Evolutionary conservation across 1,140 invertebrate genomes (phyloP), one percentile per base, ranked within the genome.

Genomic region (Ostrea denselamellosa): DNA sequence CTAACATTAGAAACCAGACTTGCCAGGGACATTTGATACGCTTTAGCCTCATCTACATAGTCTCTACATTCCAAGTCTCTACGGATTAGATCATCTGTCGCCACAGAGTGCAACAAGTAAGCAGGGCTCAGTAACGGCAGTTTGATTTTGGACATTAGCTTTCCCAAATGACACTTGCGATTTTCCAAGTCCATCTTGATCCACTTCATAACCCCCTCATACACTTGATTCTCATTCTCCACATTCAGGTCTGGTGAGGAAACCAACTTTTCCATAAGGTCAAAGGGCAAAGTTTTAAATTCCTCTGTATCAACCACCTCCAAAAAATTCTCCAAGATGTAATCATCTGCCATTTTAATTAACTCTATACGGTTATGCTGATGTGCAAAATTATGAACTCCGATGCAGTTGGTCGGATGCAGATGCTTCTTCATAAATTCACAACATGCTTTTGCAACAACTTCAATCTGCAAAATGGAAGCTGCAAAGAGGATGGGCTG

Each of bases 391-490:
- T 92, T 92, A 19, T 93, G 90, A 17, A 95, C 92, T 77, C 92
- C 93, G n/a, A 94, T 92, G 90, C 94, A 95, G 87, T 95, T 95
- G 0, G 92, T 93, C 10, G 93, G 92, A 82, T 94, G 92, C 5
- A 95, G 90, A 88, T 95, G 94, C 14, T 90, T 91, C 86, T 93
- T 92, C 94, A 95, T 94, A 90, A 95, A 95, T 25, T 93, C 92
- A 88, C 93, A 93, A 84, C 94, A 94, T 1, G 93, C 94, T 65
- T 91, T 84, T 19, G 94, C 93, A 14, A 95, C 94, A 44, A 92
- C 87, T 65, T 95, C 94, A 34, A 95, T 92, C 88, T 95, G 94
- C 7, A 95, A 90, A 85, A 95, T 94, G 12, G 93, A 94, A 0
- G 94, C 90, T 10, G 94, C 94, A 91, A 93, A 94, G 14, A 95